Evolutionary conservation across 2,797 vertebrate species (phyloP).

Genomic region (Malurus splendens): DNA sequence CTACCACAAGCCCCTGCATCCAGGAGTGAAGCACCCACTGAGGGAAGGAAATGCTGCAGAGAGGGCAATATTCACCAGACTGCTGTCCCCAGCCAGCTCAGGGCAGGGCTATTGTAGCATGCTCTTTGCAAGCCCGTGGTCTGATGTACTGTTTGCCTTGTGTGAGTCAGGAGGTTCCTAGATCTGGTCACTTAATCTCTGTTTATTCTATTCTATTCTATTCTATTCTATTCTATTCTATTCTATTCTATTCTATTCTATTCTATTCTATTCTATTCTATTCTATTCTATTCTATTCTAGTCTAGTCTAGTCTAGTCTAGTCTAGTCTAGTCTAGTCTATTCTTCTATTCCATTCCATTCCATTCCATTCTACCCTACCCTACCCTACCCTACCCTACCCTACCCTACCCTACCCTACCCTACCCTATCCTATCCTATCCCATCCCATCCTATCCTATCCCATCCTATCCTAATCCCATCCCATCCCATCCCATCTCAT

Average conservation of each 20-base stretch:
- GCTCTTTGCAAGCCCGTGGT: neutral
- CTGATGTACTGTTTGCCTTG: neutral
- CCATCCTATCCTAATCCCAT: too few species aligned
- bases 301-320: too few species aligned
- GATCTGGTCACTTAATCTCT: neutral
- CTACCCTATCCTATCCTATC: too few species aligned
- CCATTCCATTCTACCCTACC: too few species aligned
- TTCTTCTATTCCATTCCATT: too few species aligned
- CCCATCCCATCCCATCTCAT: too few species aligned
- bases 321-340: too few species aligned
- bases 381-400: too few species aligned
- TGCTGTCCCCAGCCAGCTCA: neutral
- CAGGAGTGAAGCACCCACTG: neutral
- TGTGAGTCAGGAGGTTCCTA: neutral
- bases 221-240: too few species aligned
- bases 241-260: neutral
- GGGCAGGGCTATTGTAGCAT: neutral
- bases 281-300: too few species aligned
- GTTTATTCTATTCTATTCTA: neutral
- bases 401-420: too few species aligned
- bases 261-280: neutral
- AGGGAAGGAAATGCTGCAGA: neutral
- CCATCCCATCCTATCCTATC: too few species aligned
- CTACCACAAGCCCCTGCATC: neutral
- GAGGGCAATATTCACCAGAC: neutral